phyloP scores from a whole-genome alignment of 2,113 vertebrate species.

The Todiramphus saurophagus region DNA sequence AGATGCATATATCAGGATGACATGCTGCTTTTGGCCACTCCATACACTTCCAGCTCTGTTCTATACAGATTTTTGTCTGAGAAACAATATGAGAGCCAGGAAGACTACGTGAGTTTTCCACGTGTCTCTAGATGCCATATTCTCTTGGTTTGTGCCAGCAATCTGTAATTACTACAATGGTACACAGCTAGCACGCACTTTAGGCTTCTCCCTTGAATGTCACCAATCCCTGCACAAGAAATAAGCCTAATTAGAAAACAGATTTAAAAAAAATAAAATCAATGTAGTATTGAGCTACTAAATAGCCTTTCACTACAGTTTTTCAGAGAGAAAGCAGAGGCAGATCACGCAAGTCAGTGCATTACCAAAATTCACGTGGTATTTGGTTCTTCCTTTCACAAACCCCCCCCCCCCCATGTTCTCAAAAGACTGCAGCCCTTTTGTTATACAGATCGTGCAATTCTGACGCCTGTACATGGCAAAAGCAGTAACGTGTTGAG shows the following conservation, averaged over 20 bases:
- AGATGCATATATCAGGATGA: neutral
- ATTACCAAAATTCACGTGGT: accelerated
- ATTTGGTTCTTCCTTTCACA: neutral
- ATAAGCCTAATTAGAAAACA: neutral
- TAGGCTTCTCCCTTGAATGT: neutral
- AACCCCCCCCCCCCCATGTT: no score
- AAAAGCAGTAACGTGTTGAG: neutral
- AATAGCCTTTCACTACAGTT: neutral
- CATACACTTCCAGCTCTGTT: neutral
- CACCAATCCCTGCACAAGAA: neutral
- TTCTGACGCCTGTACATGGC: neutral
- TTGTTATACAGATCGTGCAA: neutral
- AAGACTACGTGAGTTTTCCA: neutral
- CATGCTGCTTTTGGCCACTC: neutral
- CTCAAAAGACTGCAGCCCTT: neutral
- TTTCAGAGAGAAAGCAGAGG: neutral
- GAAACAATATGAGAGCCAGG: neutral
- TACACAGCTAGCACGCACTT: neutral
- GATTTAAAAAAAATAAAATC: neutral
- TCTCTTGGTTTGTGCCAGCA: neutral
- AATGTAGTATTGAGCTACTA: neutral
- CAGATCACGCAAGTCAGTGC: neutral
- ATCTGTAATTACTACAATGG: neutral
- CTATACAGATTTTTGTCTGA: neutral
- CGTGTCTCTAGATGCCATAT: neutral